Evolutionary conservation across 2,888 invertebrate genomes (phyloP).

Genomic region (Cephalotes varians): DNA sequence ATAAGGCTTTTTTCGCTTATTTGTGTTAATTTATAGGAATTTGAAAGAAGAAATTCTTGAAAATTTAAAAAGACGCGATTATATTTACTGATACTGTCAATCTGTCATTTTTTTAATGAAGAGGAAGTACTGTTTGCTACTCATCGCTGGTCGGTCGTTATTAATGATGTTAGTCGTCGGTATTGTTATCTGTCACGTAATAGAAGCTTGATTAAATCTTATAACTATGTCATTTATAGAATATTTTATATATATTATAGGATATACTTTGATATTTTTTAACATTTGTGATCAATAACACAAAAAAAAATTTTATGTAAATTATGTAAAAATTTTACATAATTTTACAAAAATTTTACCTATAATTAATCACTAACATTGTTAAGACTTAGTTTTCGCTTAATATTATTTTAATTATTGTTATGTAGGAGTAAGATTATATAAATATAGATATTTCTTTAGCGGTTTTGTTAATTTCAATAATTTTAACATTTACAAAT

Average conservation of each 20-base stretch:
- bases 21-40: too few species aligned
- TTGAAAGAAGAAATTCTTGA: not conserved
- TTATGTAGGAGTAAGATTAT: not conserved
- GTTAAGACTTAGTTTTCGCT: not conserved
- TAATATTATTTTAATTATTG: not conserved
- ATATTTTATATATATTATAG: too few species aligned
- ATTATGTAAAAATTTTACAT: too few species aligned
- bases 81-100: not conserved
- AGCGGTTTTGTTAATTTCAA: not conserved
- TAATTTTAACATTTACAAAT: not conserved
- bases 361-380: not conserved
- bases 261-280: constrained; percentile 10
- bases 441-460: not conserved
- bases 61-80: not conserved
- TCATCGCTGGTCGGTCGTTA: constrained; percentile 25
- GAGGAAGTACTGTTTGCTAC: not conserved
- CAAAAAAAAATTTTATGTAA: too few species aligned
- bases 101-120: constrained; percentile 32
- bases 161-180: constrained; percentile 29
- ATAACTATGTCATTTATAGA: not conserved
- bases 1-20: too few species aligned
- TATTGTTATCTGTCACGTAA: constrained; percentile 15
- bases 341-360: not conserved
- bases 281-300: not conserved
- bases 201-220: constrained; percentile 6